Evolutionary conservation across 2,113 vertebrate species (phyloP).

Genomic region (Tiliqua scincoides): DNA sequence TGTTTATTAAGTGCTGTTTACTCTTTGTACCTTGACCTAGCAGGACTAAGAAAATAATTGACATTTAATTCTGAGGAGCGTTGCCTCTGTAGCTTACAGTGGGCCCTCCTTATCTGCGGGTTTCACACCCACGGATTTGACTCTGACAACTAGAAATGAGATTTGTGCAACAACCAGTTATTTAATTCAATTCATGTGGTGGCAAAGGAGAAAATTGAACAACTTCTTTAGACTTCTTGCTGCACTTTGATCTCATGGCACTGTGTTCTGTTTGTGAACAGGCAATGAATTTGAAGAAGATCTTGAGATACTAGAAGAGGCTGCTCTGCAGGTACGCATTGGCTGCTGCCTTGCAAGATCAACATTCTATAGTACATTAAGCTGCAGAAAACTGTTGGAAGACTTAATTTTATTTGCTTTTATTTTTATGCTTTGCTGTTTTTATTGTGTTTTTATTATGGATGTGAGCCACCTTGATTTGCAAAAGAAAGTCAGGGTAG

Average conservation of each 20-base stretch:
- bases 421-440: neutral
- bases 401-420: neutral
- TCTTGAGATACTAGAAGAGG: conserved; percentile 98
- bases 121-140: no score
- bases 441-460: neutral
- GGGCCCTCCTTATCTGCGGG: accelerated
- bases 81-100: neutral
- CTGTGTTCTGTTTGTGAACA: conserved; percentile 64
- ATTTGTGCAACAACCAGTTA: neutral
- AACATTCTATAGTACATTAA: neutral
- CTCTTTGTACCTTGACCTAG: neutral
- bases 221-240: neutral
- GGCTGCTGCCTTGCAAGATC: neutral
- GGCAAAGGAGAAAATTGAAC: neutral
- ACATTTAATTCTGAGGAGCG: neutral
- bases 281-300: conserved; percentile 97
- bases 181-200: neutral
- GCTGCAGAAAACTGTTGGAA: neutral
- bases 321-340: conserved; percentile 89
- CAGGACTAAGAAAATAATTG: neutral
- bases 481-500: no score
- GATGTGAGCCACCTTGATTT: no score
- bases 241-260: neutral
- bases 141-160: neutral
- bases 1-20: neutral